Evolutionary conservation across 2,888 invertebrate species (phyloP).

Genomic region (Rosalia funebris): DNA sequence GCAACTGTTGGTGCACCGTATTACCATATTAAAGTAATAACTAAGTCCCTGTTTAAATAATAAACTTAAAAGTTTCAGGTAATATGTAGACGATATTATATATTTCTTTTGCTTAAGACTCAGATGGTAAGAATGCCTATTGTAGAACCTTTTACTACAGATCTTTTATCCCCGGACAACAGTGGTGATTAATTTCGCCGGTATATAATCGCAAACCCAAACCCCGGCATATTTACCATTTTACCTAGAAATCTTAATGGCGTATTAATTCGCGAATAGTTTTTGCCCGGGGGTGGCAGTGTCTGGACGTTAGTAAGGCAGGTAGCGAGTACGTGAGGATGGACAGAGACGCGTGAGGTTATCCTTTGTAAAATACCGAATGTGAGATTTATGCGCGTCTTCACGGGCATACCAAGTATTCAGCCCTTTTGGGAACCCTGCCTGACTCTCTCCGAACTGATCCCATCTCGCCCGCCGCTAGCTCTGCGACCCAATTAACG

Average conservation of each 20-base stretch:
- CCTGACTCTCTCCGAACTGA: constrained; percentile 28
- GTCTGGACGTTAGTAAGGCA: constrained; percentile 38
- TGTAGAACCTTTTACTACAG: too few relatives aligned
- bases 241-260: constrained; percentile 40
- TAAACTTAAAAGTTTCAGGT: too few relatives aligned
- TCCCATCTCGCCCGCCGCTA: constrained; percentile 24
- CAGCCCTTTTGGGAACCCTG: constrained; percentile 42
- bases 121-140: too few relatives aligned
- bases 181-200: background rate
- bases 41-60: too few relatives aligned
- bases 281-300: constrained; percentile 35
- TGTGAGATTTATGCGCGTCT: constrained; percentile 51
- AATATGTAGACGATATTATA: too few relatives aligned
- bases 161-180: too few relatives aligned
- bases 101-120: too few relatives aligned
- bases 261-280: constrained; percentile 43
- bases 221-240: background rate
- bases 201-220: background rate
- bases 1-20: too few relatives aligned
- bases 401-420: constrained; percentile 46
- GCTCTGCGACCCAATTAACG: constrained; percentile 47
- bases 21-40: too few relatives aligned
- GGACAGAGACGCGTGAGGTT: constrained; percentile 44
- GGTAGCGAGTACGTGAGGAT: constrained; percentile 33
- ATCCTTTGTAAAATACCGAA: constrained; percentile 53